These are phyloP conservation scores for Ceuthmochares aereus DNA, from an alignment of 2,113 vertebrate species.

Conservation along the genomic window DNA sequence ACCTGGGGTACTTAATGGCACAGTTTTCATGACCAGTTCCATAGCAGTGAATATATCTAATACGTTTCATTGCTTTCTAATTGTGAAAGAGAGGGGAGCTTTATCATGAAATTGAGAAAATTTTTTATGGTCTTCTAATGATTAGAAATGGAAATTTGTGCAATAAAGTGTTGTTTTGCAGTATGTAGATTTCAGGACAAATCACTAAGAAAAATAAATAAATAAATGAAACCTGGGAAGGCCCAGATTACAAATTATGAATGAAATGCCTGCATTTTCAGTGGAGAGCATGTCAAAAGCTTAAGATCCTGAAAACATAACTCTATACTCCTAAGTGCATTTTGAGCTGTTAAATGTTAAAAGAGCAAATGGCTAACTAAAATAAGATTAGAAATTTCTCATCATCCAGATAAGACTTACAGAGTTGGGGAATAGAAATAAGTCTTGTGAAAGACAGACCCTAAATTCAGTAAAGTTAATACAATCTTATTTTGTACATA, in stretches of 20 bases:
- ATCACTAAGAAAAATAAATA: neutral
- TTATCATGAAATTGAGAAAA: neutral
- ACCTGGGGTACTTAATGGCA: accelerated
- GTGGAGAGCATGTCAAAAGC: neutral
- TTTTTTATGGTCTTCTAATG: neutral
- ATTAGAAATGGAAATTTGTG: neutral
- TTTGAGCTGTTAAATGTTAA: constrained; percentile 12
- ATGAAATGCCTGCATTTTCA: neutral
- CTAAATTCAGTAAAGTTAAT: neutral
- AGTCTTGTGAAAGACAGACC: neutral
- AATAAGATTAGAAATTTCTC: neutral
- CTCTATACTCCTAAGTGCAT: neutral
- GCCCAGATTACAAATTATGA: neutral
- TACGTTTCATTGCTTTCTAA: neutral
- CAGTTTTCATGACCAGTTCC: neutral
- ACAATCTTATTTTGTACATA: neutral
- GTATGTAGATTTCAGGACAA: neutral
- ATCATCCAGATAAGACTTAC: neutral
- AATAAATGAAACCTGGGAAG: neutral
- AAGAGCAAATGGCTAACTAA: neutral
- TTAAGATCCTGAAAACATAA: neutral
- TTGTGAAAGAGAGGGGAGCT: neutral
- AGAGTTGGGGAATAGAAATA: neutral
- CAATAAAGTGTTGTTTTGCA: neutral
- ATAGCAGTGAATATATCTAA: neutral